phyloP scores from a whole-genome alignment of 2,888 invertebrate species.

The Onchidella celtica region DNA sequence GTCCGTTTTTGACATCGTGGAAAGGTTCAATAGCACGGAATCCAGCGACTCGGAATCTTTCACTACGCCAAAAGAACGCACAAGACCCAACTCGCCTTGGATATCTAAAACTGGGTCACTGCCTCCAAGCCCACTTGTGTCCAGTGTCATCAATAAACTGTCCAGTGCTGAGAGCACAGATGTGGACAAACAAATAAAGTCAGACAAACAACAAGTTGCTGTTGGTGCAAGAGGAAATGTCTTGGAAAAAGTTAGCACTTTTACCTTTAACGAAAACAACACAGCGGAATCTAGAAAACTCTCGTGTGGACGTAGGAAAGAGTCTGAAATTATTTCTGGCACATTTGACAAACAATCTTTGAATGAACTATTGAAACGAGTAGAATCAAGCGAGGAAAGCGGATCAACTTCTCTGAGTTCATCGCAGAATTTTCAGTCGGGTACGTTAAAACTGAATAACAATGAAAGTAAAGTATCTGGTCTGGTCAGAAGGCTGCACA shows the following conservation, averaged over 20 bases:
- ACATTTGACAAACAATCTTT: slow-evolving; percentile 4
- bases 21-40: slow-evolving; percentile 16
- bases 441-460: not conserved
- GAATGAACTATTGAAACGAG: slow-evolving; percentile 10
- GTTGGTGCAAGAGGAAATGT: not conserved
- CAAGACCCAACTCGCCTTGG: slow-evolving; percentile 30
- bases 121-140: slow-evolving; percentile 5
- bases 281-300: not conserved
- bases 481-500: not conserved
- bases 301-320: not conserved
- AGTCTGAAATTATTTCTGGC: slow-evolving; percentile 12
- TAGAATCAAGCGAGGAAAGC: slow-evolving; percentile 29
- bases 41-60: slow-evolving; percentile 23
- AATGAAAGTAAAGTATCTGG: not conserved
- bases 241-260: not conserved
- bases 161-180: not conserved
- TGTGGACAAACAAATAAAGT: not conserved
- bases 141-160: slow-evolving; percentile 18
- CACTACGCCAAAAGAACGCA: slow-evolving; percentile 12
- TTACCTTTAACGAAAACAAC: not conserved
- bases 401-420: slow-evolving; percentile 8
- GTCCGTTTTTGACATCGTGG: not conserved
- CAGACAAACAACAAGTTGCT: not conserved
- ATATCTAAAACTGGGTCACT: slow-evolving; percentile 11
- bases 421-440: slow-evolving; percentile 16